Conservation (phyloP, 2,888 invertebrate species). For the Acanthosoma haemorrhoidale region DNA sequence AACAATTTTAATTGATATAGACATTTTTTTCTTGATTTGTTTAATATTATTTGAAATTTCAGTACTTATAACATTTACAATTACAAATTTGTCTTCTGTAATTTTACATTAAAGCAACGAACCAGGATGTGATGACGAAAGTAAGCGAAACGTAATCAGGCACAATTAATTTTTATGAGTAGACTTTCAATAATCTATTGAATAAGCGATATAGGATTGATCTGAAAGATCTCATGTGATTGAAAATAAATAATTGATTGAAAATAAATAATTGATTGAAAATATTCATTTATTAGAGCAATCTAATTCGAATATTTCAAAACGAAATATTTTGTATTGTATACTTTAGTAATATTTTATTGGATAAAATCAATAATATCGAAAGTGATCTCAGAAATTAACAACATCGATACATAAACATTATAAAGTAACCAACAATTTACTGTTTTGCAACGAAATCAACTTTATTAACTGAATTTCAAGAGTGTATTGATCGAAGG, state of each 20-base stretch:
- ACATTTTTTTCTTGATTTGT: neutral
- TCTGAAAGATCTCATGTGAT: neutral
- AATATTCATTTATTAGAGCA: too few relatives aligned
- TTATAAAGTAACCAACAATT: neutral
- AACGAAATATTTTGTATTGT: too few relatives aligned
- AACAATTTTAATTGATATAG: neutral
- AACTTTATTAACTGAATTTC: neutral
- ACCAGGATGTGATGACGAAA: neutral
- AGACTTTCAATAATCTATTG: neutral
- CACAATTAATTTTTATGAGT: too few relatives aligned
- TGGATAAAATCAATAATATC: neutral
- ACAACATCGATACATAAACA: conserved; percentile 2
- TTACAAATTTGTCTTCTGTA: neutral
- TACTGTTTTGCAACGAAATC: conserved; percentile 11
- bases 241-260: neutral
- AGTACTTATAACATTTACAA: too few relatives aligned
- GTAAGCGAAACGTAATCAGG: too few relatives aligned
- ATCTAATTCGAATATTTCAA: too few relatives aligned
- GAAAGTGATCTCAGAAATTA: neutral
- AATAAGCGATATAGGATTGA: neutral
- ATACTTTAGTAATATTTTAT: neutral
- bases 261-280: too few relatives aligned
- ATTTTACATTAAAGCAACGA: neutral
- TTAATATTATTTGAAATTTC: neutral
- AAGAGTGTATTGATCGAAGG: conserved; percentile 6